Evolutionary conservation across 2,888 invertebrate species (phyloP), one percentile per base, ranked within the genome.

Genomic region (Drosophila sordidapex): DNA sequence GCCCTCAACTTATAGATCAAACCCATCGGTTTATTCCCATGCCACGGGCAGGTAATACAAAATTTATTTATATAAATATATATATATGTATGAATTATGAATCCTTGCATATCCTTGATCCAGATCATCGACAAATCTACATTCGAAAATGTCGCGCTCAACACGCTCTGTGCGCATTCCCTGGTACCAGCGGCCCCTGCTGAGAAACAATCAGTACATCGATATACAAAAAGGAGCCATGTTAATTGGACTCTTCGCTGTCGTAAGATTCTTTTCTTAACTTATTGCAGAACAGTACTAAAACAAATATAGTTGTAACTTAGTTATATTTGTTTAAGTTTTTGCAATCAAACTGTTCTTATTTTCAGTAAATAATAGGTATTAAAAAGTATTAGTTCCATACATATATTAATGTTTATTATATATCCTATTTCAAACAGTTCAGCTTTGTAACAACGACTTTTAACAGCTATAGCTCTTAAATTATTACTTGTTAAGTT

Each of bases 1-100:
- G 33, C 97, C 97, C 6, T 97, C 97, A 64, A 96, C 97, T 5
- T 95, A 95, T 89, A 94, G 95, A 84, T 97, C 97, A 54, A 97
- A 97, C 81, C 97, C 97, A 13, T 97, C 97, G 1, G 96, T 98
- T 51, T 97, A 98, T 91, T 98, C 98, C 0, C 97, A 97, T 93
- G 96, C 97, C 66, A 97, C 97, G 61, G 95, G 95, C 89, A 95
- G 95, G 95, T 95, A 93, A 93, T 25, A 8, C 25, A 15, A 15
- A 25, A 46, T 25, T 4, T 4, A 25, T 15, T 53, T 15, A 18
- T 35, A 25, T 43, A 27, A 21, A 1, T 0, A 18, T 27, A 0
- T 25, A 40, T n/a, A 21, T 2, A 36, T 4, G 33, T 10, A 29
- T 29, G 18, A 15, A 18, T 3, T 40, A 7, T 15, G 7, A 40